A percentile compares a stretch with the other conserved stretches of the same genome.
Conservation (phyloP, 2,113 vertebrate genomes). For the Nestor notabilis region DNA sequence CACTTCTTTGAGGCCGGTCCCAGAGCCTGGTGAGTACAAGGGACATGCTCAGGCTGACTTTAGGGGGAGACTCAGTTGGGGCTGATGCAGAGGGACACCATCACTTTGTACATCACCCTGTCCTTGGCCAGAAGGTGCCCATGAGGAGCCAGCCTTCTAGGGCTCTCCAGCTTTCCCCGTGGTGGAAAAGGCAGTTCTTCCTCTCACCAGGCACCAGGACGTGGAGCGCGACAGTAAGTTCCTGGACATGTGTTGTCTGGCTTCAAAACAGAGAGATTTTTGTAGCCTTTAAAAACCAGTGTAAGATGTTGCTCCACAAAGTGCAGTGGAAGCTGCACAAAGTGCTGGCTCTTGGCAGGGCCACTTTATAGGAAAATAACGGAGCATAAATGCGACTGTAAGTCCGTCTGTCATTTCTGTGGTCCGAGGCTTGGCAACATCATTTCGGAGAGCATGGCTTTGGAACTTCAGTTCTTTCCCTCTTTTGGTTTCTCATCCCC, state of each 20-base stretch:
- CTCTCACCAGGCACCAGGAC: background rate
- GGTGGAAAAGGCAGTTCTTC: background rate
- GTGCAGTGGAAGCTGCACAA: constrained; percentile 62
- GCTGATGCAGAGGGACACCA: fast-evolving
- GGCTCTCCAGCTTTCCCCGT: background rate
- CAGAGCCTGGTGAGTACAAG: background rate
- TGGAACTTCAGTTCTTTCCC: background rate
- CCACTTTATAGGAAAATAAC: constrained; percentile 64
- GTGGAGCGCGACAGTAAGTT: constrained; percentile 42
- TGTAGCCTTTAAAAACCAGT: constrained; percentile 43
- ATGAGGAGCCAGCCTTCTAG: fast-evolving
- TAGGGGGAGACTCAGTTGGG: background rate
- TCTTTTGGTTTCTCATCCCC: background rate
- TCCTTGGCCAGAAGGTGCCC: background rate
- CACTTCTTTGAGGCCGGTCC: background rate
- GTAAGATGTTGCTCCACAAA: constrained; percentile 51
- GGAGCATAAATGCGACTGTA: constrained; percentile 3
- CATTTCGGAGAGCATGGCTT: background rate
- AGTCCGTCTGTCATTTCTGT: constrained; percentile 56
- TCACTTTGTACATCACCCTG: background rate
- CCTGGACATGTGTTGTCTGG: constrained; percentile 62
- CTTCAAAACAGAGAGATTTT: constrained; percentile 60
- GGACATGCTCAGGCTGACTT: background rate
- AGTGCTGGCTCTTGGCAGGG: constrained; percentile 52
- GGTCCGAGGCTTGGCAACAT: constrained; percentile 28